Base-by-base conservation (phyloP, 2,113 vertebrate genomes). In the Epinephelus fuscoguttatus region DNA sequence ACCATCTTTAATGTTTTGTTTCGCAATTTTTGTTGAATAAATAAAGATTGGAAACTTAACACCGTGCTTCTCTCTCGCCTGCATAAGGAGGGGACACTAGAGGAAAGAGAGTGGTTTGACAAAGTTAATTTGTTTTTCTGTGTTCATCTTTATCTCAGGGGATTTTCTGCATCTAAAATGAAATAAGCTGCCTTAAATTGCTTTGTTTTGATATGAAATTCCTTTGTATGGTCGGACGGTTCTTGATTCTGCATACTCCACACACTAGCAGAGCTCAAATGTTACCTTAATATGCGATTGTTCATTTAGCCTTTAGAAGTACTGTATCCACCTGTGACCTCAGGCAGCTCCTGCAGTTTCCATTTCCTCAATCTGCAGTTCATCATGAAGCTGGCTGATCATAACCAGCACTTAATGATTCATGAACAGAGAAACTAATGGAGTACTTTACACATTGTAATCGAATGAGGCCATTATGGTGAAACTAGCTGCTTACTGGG, bases 321-420 rank as follows among this genome's bases (percentile, higher is more conserved):
- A 84, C 78, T 75, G 60, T 53, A 72, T 80, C 78, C 87, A 92
- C 90, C 87, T 91, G 70, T 92, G 86, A 93, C 90, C 86, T 86
- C 84, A 50, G 84, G 83, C 86, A 69, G 82, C 80, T 92, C 78
- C 45, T 83, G 85, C 84, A 78, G 78, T 86, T 89, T 89, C 86
- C 89, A 90, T 94, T 94, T 94, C 88, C 87, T 93, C 92, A 80
- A 88, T 90, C 84, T 69, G 70, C 86, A 85, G 92, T 95, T 94
- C 91, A 94, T 93, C 91, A 93, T 87, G 78, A 88, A 91, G 89
- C 88, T 17, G 86, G 88, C 90, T 92, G 93, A 92, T 92, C 93
- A 95, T 94, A 92, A 89, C 92, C 92, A 86, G 89, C 85, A 87
- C 88, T 94, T 93, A 95, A 95, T 95, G 94, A 95, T 95, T 96